These are phyloP conservation scores for Cylindroiulus punctatus DNA, from an alignment of 2,888 invertebrate species.

Conservation along the genomic window DNA sequence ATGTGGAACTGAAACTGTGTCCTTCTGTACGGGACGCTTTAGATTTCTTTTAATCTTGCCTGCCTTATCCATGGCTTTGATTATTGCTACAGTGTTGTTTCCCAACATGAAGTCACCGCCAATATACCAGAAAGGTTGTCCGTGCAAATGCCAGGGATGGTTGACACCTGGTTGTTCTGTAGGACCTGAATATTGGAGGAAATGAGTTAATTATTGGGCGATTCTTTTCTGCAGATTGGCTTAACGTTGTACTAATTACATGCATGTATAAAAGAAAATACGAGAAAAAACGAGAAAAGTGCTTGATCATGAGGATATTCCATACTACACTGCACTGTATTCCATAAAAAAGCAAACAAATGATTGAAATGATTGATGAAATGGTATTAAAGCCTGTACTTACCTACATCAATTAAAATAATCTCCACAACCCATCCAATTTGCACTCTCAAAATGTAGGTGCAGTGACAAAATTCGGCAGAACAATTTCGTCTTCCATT, in stretches of 20 bases:
- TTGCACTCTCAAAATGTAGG: conserved; percentile 81
- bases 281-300: conserved; percentile 17
- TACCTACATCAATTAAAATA: conserved; percentile 84
- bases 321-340: conserved; percentile 70
- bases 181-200: conserved; percentile 68
- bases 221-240: too few relatives aligned
- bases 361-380: too few relatives aligned
- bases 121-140: conserved; percentile 83
- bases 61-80: conserved; percentile 71
- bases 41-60: conserved; percentile 79
- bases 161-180: conserved; percentile 77
- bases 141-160: conserved; percentile 89
- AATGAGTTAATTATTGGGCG: too few relatives aligned
- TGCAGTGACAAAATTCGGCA: conserved; percentile 81
- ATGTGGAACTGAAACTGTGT: conserved; percentile 89
- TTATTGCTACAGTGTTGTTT: conserved; percentile 74
- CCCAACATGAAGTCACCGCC: conserved; percentile 77
- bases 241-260: too few relatives aligned
- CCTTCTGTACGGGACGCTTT: conserved; percentile 80
- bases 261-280: too few relatives aligned
- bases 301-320: background rate
- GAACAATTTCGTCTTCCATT: conserved; percentile 74
- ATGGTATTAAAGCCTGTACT: conserved; percentile 11
- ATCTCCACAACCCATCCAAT: conserved; percentile 78
- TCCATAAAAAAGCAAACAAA: too few relatives aligned